Conservation (phyloP, 2,888 invertebrate species). For the Drosophila austrosaltans region DNA sequence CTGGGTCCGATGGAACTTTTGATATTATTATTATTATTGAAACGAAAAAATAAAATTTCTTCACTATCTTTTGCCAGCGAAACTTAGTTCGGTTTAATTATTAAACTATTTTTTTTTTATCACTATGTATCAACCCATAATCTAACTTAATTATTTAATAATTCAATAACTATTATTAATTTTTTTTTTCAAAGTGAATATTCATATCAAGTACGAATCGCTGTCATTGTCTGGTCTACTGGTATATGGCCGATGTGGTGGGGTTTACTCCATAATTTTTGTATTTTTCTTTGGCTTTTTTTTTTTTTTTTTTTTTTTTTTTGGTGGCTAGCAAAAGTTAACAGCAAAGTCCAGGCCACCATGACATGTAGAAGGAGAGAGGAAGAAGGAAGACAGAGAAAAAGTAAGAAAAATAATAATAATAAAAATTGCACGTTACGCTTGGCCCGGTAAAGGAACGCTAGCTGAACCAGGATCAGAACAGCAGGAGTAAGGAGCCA, state of each 20-base stretch:
- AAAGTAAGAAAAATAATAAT: conserved; percentile 42
- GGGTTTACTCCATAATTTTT: too few species aligned
- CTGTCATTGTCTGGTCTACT: neutral
- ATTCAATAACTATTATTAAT: too few species aligned
- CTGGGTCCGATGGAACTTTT: too few species aligned
- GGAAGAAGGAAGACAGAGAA: neutral
- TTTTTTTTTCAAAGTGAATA: too few species aligned
- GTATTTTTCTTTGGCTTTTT: too few species aligned
- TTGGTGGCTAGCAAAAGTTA: conserved; percentile 56
- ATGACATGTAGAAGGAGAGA: conserved; percentile 49
- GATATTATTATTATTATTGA: too few species aligned
- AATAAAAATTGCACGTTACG: conserved; percentile 73
- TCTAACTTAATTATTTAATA: too few species aligned
- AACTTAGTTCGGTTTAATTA: too few species aligned
- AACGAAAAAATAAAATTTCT: too few species aligned
- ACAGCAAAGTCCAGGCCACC: conserved; percentile 64
- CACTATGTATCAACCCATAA: too few species aligned
- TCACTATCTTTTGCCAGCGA: too few species aligned
- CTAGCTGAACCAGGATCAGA: neutral
- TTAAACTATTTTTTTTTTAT: too few species aligned
- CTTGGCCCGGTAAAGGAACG: conserved; percentile 41
- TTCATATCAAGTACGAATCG: neutral
- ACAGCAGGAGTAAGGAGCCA: neutral
- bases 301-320: neutral
- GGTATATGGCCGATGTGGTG: neutral